Evolutionary conservation across 2,797 vertebrate genomes (phyloP).

Genomic region (Sebastes oblongus): DNA sequence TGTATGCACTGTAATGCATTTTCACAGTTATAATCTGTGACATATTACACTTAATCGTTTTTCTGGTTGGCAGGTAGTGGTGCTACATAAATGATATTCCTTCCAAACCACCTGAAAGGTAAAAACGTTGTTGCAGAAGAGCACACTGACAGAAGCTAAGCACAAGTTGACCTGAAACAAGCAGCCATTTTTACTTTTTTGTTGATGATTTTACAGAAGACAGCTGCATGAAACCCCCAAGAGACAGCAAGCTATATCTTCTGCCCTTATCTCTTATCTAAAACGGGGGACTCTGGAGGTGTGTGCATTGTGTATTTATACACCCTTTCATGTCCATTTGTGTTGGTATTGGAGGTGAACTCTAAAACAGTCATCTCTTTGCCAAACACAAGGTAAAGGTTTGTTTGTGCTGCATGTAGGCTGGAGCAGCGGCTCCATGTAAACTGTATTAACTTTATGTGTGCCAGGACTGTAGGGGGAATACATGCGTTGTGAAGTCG

Average conservation of each 20-base stretch:
- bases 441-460: constrained; percentile 36
- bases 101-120: constrained; percentile 1
- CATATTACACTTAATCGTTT: neutral
- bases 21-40: neutral
- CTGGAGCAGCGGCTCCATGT: neutral
- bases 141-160: neutral
- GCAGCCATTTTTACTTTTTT: neutral
- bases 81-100: neutral
- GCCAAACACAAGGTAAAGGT: constrained; percentile 25
- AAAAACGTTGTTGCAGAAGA: neutral
- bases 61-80: neutral
- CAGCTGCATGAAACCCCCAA: neutral
- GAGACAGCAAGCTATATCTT: neutral
- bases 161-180: constrained; percentile 10
- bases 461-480: constrained; percentile 18
- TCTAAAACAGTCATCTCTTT: constrained; percentile 19
- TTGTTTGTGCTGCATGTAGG: constrained; percentile 33
- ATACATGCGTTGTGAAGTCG: constrained; percentile 1
- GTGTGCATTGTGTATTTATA: neutral
- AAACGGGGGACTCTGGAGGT: neutral
- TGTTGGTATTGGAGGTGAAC: constrained; percentile 1
- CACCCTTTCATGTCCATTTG: neutral
- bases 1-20: neutral
- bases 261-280: neutral
- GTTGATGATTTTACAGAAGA: neutral